Base-by-base conservation (phyloP, 2,113 vertebrate genomes). In the Ctenomys sociabilis region DNA sequence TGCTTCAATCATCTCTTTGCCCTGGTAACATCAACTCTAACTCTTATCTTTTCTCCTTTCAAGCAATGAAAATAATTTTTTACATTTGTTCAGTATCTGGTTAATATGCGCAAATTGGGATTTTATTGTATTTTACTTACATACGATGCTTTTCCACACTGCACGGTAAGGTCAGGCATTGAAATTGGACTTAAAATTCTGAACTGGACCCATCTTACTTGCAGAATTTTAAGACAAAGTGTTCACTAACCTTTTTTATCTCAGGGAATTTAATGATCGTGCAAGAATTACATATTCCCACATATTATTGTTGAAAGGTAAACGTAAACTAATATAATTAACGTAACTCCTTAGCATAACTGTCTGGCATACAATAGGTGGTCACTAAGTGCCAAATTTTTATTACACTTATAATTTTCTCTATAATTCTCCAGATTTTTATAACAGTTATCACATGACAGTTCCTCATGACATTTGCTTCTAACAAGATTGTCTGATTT, bases 111-210 rank as follows among this genome's bases (percentile, higher is more conserved):
- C 10, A 26, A 45, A 54, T 77, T 86, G 89, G 17, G 30, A 14
- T 94, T 92, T 61, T 77, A 43, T n/a, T 77, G 0, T 87, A 10
- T 96, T 84, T 88, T 63, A 66, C 11, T 90, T 94, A 81, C 14
- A 16, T 28, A n/a, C 45, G 13, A 1, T 0, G 49, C 0, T 66
- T 26, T 81, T 91, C 24, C 35, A n/a, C 40, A 64, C 14, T 43
- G 49, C 7, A 12, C 6, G 70, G 8, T 30, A 78, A 88, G 16
- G 17, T 61, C 5, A 95, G 37, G 5, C 2, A 64, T 54, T 80
- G 24, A 94, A 64, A 57, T 89, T 45, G 45, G 4, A 85, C 45
- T 88, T 52, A 82, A 80, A 87, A 81, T n/a, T 12, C 43, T 93
- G 43, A 93, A 22, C 21, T 91, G 19, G 10, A 22, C 21, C 35